Conservation (phyloP, 1,140 invertebrate species). For the Nasonia giraulti region DNA sequence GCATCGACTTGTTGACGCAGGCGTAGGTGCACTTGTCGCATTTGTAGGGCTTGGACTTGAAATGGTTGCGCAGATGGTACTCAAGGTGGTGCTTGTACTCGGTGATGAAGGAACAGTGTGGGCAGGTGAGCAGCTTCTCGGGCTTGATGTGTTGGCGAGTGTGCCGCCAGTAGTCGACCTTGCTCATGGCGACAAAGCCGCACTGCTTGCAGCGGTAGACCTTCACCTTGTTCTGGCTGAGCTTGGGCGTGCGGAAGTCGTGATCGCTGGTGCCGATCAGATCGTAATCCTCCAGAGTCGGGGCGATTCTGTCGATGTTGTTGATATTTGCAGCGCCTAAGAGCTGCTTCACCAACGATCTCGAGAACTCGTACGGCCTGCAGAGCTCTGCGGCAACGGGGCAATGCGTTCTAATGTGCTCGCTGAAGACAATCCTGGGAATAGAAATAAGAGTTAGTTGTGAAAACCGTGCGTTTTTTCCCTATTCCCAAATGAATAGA, state of each 20-base stretch:
- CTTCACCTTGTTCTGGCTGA: constrained; percentile 90
- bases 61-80: constrained; percentile 97
- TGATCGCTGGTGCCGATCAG: constrained; percentile 72
- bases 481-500: too few relatives aligned
- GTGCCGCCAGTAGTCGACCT: constrained; percentile 96
- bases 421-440: constrained; percentile 57
- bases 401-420: constrained; percentile 57
- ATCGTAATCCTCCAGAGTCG: constrained; percentile 44
- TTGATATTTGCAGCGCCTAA: background rate
- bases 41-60: constrained; percentile 96
- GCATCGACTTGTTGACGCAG: constrained; percentile 99
- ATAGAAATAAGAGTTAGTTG: background rate
- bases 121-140: constrained; percentile 93
- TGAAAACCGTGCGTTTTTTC: too few relatives aligned
- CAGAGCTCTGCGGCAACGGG: constrained; percentile 21
- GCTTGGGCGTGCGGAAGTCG: constrained; percentile 77
- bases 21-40: constrained; percentile 93
- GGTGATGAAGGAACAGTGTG: constrained; percentile 96
- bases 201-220: constrained; percentile 96
- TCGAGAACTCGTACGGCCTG: constrained; percentile 36
- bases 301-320: constrained; percentile 23
- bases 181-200: constrained; percentile 87
- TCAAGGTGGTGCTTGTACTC: constrained; percentile 99
- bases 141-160: constrained; percentile 91
- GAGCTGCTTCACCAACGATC: constrained; percentile 45